A percentile compares a stretch with the other conserved stretches of the same genome.
These are phyloP conservation scores for Suncus etruscus DNA, from an alignment of 2,113 vertebrate species.

Conservation along the genomic window DNA sequence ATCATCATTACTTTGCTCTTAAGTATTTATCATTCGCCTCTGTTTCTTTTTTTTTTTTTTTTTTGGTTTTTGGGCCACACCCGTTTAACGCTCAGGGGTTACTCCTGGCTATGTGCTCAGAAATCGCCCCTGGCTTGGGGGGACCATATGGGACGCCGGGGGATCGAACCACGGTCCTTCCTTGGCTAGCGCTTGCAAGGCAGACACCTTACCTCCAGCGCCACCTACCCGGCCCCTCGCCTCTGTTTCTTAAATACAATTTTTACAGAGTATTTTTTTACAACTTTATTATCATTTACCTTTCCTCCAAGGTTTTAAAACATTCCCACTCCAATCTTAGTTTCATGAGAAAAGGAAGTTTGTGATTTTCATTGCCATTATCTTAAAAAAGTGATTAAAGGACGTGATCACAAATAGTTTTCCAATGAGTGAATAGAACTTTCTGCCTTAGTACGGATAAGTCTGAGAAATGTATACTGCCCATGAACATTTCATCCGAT, in stretches of 20 bases:
- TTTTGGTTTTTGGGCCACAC: too few relatives aligned
- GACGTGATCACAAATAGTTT: background rate
- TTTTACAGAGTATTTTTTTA: conserved; percentile 2
- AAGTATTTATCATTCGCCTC: background rate
- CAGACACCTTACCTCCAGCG: too few relatives aligned
- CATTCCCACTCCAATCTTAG: background rate
- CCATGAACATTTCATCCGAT: background rate
- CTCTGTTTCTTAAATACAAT: rapidly evolving
- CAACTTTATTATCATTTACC: background rate
- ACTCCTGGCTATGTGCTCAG: too few relatives aligned
- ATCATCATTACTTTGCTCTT: background rate
- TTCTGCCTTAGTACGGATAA: background rate
- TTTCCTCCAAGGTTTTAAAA: background rate
- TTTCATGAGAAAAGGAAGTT: background rate
- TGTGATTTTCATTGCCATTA: background rate
- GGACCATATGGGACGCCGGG: too few relatives aligned
- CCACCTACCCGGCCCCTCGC: too few relatives aligned
- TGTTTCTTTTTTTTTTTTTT: too few relatives aligned
- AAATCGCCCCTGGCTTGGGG: too few relatives aligned
- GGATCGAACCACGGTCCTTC: too few relatives aligned
- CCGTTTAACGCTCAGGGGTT: too few relatives aligned
- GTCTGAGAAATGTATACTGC: background rate
- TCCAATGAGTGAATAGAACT: background rate
- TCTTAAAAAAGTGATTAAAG: background rate
- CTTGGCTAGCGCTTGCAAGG: too few relatives aligned